A percentile compares a stretch with the other conserved stretches of the same genome.
Evolutionary conservation across 2,797 vertebrate genomes (phyloP).

Genomic region (Acridotheres tristis): DNA sequence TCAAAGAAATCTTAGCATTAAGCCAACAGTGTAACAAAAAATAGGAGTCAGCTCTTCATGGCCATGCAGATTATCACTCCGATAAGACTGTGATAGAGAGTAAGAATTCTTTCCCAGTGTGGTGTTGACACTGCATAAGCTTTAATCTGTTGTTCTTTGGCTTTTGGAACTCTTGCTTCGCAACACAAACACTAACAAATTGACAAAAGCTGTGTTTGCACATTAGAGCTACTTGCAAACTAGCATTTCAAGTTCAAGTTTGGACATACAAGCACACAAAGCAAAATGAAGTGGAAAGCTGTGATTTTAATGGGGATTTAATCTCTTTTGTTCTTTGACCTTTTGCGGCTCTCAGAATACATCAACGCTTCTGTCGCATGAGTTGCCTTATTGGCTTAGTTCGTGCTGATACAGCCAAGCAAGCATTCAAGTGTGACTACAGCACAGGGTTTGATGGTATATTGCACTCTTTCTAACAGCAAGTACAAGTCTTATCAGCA

Average conservation of each 20-base stretch:
- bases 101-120: constrained; percentile 51
- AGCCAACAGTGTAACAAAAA: constrained; percentile 46
- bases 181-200: constrained; percentile 60
- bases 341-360: constrained; percentile 67
- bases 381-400: constrained; percentile 56
- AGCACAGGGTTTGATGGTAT: neutral
- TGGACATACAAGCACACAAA: constrained; percentile 45
- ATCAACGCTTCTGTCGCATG: constrained; percentile 61
- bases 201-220: constrained; percentile 52
- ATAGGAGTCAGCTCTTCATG: neutral
- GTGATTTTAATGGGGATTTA: constrained; percentile 77
- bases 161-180: constrained; percentile 49
- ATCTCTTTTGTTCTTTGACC: constrained; percentile 74
- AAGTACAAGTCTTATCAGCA: neutral
- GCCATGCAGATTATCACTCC: constrained; percentile 28
- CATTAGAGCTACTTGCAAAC: constrained; percentile 68
- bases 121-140: constrained; percentile 47
- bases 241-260: constrained; percentile 71
- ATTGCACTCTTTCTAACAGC: neutral
- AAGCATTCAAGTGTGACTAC: neutral
- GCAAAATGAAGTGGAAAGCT: constrained; percentile 76
- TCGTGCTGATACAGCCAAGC: constrained; percentile 56
- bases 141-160: constrained; percentile 64
- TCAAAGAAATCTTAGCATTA: constrained; percentile 45
- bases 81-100: constrained; percentile 38